Evolutionary conservation across 2,113 vertebrate species (phyloP), one percentile per base, ranked within the genome.

Genomic region (Lipophrys pholis): DNA sequence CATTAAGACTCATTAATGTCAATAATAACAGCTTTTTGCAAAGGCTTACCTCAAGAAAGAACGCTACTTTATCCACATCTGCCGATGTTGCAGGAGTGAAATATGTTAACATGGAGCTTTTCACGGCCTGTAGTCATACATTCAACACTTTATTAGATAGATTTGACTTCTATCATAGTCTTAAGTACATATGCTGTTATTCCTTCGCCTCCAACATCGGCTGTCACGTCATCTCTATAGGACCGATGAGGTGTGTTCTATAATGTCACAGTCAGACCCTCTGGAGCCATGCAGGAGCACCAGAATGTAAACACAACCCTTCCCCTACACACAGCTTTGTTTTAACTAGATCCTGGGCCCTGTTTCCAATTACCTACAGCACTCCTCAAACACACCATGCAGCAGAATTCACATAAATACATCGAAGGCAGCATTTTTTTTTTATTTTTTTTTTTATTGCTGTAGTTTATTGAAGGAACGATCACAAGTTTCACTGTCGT

Each of bases 191-290:
- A 16, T 9, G 38, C 39, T 16, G 39, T 57, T 61, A 9, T 45
- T 7, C 1, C 15, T 39, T 56, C 42, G 45, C 65, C 42, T 41
- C 14, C 12, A 54, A 48, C 38, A 5, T 8, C 0, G 59, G 48
- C 78, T 54, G 76, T 88, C 87, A 82, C 65, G 57, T 86, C 57
- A 60, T 63, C 55, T 57, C 77, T 52, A 53, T 76, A 60, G 79
- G 80, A 79, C 60, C 39, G 39, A 69, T 67, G 88, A 88, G 87
- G 81, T 87, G 84, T 52, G 58, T 54, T 90, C 72, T 71, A 75
- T 87, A 84, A 88, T 67, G 82, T 90, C 83, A 53, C 71, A 78
- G 87, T 86, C 90, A 88, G 91, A 92, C 90, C 83, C 56, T 73
- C 12, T 83, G 89, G 91, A 89, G 88, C 88, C 89, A 45, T 6